Evolutionary conservation across 1,140 invertebrate species (phyloP), one percentile per base, ranked within the genome.

Genomic region (Neodiprion pinetum): DNA sequence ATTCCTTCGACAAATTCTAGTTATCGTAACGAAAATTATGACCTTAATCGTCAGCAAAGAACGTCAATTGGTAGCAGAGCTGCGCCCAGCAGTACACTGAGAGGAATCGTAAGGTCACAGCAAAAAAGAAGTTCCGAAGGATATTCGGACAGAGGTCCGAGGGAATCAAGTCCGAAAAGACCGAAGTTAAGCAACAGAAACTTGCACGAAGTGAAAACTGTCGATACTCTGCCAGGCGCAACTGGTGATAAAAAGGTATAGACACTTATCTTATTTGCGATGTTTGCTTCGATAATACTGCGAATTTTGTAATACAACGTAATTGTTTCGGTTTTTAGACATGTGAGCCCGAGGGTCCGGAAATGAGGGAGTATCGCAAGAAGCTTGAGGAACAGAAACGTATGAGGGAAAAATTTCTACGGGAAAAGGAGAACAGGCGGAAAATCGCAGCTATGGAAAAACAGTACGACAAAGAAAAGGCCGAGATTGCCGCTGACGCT

Each of bases 361-460:
- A 92, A 81, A 92, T 91, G 79, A 86, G 88, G 69, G 90, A 90
- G 40, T 92, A 93, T 78, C 86, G 91, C n/a, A 86, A 90, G 74
- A 91, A 92, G 81, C 92, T 93, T 78, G 92, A 93, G 80, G 91
- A 93, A 80, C 92, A 93, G 77, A 92, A 92, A 80, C 87, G 89
- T 9, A 75, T 91, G 68, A 86, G 92, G 11, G 92, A 93, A 78
- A 89, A 90, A 79, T 85, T 93, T 4, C 78, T 92, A 66, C 86
- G 89, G 5, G 89, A 91, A 80, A 93, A 93, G 80, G 92, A 93
- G 83, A 89, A 91, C 79, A 88, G 91, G 74, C 84, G 92, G 72
- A 89, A 91, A 79, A 86, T 90, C 76, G 91, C 91, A 7, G 90
- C 90, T 1, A 80, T 89, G 80, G 86, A 90, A 74, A 89, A 88